Conservation (phyloP, 1,140 invertebrate genomes). For the Venturia canescens region DNA sequence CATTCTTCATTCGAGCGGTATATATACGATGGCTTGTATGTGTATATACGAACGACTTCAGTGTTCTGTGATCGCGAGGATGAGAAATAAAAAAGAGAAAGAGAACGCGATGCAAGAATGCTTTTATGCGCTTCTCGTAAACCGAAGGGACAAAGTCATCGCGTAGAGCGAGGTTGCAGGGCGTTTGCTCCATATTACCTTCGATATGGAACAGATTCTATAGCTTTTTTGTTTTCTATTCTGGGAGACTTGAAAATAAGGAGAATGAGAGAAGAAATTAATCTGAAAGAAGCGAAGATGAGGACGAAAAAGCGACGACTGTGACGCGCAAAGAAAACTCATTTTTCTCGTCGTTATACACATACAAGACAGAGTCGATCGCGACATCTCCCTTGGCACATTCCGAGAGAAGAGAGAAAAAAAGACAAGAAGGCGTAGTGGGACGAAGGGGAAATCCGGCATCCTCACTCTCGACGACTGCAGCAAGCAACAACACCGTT, state of each 20-base stretch:
- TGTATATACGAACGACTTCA: slow-evolving; percentile 12
- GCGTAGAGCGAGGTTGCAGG: slow-evolving; percentile 3
- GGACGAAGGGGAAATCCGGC: neutral
- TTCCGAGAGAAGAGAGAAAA: neutral
- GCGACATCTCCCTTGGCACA: neutral
- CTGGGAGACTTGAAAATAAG: neutral
- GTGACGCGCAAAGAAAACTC: slow-evolving; percentile 29
- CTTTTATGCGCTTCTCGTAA: slow-evolving; percentile 71
- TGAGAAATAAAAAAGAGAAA: neutral
- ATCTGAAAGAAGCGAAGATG: neutral
- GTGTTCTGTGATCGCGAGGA: slow-evolving; percentile 6
- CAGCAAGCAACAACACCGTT: slow-evolving; percentile 27
- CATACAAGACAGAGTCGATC: neutral
- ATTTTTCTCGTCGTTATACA: neutral
- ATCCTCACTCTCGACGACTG: neutral
- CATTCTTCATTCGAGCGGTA: slow-evolving; percentile 63
- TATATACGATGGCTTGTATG: too few species aligned
- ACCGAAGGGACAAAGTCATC: slow-evolving; percentile 57
- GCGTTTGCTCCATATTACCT: neutral
- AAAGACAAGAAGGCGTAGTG: neutral
- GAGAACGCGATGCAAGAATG: slow-evolving; percentile 64
- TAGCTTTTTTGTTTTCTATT: neutral
- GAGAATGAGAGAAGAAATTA: neutral
- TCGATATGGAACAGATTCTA: slow-evolving; percentile 49
- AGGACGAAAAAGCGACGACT: slow-evolving; percentile 20